Percentiles rank a stretch among this genome's conserved stretches.
These are phyloP conservation scores for Heliconius himera DNA, from an alignment of 1,140 invertebrate genomes.

Conservation along the genomic window DNA sequence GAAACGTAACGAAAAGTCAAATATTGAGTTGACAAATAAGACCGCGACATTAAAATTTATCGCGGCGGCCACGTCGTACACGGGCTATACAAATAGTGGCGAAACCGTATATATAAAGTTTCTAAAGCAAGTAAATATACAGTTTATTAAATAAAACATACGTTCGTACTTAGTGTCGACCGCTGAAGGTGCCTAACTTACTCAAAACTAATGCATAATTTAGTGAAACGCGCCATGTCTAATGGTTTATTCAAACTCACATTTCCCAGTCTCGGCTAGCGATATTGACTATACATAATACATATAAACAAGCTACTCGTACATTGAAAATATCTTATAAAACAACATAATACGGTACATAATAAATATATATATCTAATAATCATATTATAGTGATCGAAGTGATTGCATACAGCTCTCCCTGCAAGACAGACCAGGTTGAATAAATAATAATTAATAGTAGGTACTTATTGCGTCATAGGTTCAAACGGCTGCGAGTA, in stretches of 20 bases:
- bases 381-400: neutral
- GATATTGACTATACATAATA: slow-evolving; percentile 70
- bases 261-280: slow-evolving; percentile 64
- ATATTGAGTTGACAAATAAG: slow-evolving; percentile 36
- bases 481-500: neutral
- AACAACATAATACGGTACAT: slow-evolving; percentile 13
- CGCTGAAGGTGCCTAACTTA: slow-evolving; percentile 68
- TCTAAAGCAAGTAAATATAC: slow-evolving; percentile 58
- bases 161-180: slow-evolving; percentile 56
- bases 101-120: slow-evolving; percentile 57
- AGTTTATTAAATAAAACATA: slow-evolving; percentile 71
- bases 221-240: slow-evolving; percentile 65
- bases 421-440: neutral
- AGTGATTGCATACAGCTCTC: neutral
- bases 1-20: slow-evolving; percentile 35
- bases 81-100: slow-evolving; percentile 56
- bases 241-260: slow-evolving; percentile 74
- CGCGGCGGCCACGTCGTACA: neutral
- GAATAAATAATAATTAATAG: slow-evolving; percentile 12
- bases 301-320: slow-evolving; percentile 51
- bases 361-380: neutral
- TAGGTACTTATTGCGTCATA: neutral
- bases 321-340: slow-evolving; percentile 35
- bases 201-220: slow-evolving; percentile 78
- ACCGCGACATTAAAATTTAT: slow-evolving; percentile 50